Evolutionary conservation across 2,888 invertebrate species (phyloP), one percentile per base, ranked within the genome.

Genomic region (Ennomos quercinarius): DNA sequence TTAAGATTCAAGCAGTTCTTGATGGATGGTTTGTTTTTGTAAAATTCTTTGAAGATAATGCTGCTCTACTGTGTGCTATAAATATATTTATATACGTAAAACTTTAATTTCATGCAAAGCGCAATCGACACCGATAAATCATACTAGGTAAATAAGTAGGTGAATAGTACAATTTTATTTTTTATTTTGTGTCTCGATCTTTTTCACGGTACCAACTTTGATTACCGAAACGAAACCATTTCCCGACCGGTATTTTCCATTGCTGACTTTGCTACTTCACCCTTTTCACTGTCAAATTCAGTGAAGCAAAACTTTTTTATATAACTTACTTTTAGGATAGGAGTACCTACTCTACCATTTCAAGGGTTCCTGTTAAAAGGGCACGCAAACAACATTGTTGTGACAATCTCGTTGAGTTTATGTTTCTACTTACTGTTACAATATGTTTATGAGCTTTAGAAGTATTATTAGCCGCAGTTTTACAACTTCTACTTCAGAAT

Each of bases 251-350:
- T 12, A 58, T 50, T 54, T 49, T 38, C 45, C 49, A 62, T 62
- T 52, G 35, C 44, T 10, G 58, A 64, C 58, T 61, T 64, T 61
- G 50, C 52, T 39, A 61, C 64, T 59, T 52, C 46, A 63, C 66
- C 64, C 64, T 54, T 64, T 57, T 66, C 63, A 64, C 61, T 66
- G 68, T 66, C 68, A 49, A 45, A 53, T 53, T 52, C 47, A 57
- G 45, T 60, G 51, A 47, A 59, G 59, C 53, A 51, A 43, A 58
- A 57, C 48, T 59, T 61, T 61, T 52, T 35, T 43, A 51, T 51
- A 56, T 45, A 51, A 50, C n/a, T n/a, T 36, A 58, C 17, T 52
- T 48, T 35, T 39, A 57, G n/a, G 39, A 12, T 12, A 27, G 12
- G 48, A 38, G 48, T n/a, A n/a, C n/a, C 34, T 37, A 42, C 45